Evolutionary conservation across 2,113 vertebrate species (phyloP).

Genomic region (Siphamia tubifer): DNA sequence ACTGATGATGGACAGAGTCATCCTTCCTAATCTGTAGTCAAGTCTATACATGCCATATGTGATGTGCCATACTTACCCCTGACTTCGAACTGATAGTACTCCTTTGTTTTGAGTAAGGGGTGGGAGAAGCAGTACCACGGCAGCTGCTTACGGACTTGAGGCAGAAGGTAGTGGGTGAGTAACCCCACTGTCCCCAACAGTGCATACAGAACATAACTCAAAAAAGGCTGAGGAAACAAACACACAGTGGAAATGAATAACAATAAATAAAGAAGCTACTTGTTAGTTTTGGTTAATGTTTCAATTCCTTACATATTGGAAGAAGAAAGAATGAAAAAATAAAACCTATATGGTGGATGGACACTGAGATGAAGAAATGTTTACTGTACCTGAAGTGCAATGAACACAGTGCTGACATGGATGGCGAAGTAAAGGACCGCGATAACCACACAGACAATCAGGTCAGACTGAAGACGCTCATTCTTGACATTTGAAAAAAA

Average conservation of each 20-base stretch:
- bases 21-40: too few species aligned
- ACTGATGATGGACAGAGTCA: too few species aligned
- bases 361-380: background rate
- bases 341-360: too few species aligned
- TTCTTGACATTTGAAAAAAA: conserved; percentile 77
- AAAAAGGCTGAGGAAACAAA: conserved; percentile 83
- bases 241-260: background rate
- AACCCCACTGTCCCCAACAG: conserved; percentile 90
- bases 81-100: conserved; percentile 98
- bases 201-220: conserved; percentile 93
- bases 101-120: conserved; percentile 94
- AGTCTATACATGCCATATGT: too few species aligned
- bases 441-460: conserved; percentile 93
- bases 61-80: conserved; percentile 82
- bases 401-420: conserved; percentile 98
- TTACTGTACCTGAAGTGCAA: conserved; percentile 88
- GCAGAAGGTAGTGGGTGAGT: conserved; percentile 94
- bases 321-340: too few species aligned
- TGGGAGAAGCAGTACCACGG: conserved; percentile 98
- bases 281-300: too few species aligned
- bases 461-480: conserved; percentile 94
- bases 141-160: conserved; percentile 95
- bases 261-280: too few species aligned
- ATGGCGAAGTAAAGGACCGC: conserved; percentile 98
- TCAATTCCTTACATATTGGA: too few species aligned